These are phyloP conservation scores for Holacanthella duospinosa DNA, from an alignment of 2,888 invertebrate genomes.

Conservation along the genomic window DNA sequence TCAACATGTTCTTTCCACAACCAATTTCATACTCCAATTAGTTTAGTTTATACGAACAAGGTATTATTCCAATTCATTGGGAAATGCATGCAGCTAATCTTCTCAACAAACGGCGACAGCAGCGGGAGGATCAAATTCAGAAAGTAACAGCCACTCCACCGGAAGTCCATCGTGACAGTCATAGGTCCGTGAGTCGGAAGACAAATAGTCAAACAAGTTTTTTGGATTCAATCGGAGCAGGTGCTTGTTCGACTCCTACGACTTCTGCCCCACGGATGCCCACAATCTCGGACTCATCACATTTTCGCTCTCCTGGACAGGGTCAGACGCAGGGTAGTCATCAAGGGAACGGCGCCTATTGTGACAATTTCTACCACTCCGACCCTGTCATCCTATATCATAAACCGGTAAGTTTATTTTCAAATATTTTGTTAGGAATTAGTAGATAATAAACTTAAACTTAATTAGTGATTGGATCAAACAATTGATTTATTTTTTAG, in stretches of 20 bases:
- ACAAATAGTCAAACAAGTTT: neutral
- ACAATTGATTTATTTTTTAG: neutral
- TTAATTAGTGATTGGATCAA: neutral
- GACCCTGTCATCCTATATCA: neutral
- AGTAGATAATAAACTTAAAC: neutral
- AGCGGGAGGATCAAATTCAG: conserved; percentile 2
- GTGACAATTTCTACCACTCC: neutral
- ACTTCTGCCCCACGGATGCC: neutral
- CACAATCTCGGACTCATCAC: neutral
- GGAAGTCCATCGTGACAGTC: neutral
- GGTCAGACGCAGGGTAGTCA: neutral
- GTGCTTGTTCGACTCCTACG: neutral
- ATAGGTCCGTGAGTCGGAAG: neutral
- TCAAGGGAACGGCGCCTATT: neutral
- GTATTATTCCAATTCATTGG: neutral
- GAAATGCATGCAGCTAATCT: conserved; percentile 11
- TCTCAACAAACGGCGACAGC: conserved; percentile 10
- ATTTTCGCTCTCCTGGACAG: neutral
- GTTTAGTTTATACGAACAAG: no score
- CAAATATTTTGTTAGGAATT: neutral
- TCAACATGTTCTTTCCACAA: neutral
- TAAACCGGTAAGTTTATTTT: neutral
- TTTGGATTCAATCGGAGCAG: neutral
- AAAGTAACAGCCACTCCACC: neutral
- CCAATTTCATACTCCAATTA: neutral